A percentile compares a stretch with the other conserved stretches of the same genome.
Conservation (phyloP, 30 jellyfish, hydroid and myxozoan species). For the Chrysaora quinquecirrha region DNA sequence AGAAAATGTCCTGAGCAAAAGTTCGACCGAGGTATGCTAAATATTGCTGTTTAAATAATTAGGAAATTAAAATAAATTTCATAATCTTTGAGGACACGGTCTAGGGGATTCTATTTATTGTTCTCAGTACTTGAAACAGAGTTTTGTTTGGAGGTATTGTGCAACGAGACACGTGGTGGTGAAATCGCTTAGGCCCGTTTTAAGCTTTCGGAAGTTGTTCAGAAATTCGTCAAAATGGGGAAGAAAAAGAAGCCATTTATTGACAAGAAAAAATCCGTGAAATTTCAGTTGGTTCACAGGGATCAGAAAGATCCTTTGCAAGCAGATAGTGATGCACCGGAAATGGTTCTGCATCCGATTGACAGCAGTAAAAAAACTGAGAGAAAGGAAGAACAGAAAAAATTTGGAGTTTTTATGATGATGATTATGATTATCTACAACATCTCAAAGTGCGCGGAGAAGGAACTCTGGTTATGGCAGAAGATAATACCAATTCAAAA, state of each 20-base stretch:
- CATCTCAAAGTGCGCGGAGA: slow-evolving; percentile 85
- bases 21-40: too few relatives aligned
- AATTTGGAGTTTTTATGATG: slow-evolving; percentile 84
- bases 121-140: too few relatives aligned
- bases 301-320: slow-evolving; percentile 95
- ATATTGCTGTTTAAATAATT: too few relatives aligned
- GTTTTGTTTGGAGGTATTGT: too few relatives aligned
- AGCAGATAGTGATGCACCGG: slow-evolving; percentile 88
- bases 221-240: slow-evolving; percentile 86
- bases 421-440: slow-evolving; percentile 89
- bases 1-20: too few relatives aligned
- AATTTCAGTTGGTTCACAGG: slow-evolving; percentile 83
- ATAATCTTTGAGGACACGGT: too few relatives aligned
- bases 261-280: slow-evolving; percentile 77
- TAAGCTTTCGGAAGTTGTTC: too few relatives aligned
- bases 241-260: slow-evolving; percentile 87
- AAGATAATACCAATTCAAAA: slow-evolving; percentile 24
- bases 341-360: slow-evolving; percentile 67
- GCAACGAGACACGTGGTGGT: too few relatives aligned
- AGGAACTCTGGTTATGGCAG: slow-evolving; percentile 81
- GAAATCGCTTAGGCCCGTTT: too few relatives aligned
- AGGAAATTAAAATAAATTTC: too few relatives aligned
- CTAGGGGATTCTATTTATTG: too few relatives aligned
- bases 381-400: slow-evolving; percentile 55
- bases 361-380: neutral